Base-by-base conservation (phyloP, 2,888 invertebrate genomes). In the Acanthosepion pharaonis region DNA sequence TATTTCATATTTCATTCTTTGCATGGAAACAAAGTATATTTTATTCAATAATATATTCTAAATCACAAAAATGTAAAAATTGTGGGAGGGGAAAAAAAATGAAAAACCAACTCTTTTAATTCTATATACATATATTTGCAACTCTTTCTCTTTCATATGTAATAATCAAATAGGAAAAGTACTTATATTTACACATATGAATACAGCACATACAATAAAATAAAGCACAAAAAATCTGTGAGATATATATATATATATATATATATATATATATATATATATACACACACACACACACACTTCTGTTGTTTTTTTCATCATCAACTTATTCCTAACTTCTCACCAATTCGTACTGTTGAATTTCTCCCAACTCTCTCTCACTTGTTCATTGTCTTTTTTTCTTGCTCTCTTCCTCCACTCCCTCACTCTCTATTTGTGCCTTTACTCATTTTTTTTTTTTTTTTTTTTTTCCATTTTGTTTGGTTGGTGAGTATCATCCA, bases 201-300 rank as follows among this genome's bases (percentile, higher is more conserved):
- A 55, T 55, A 20, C 55, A 20, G 2, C 55, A 55, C 55, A 55
- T 55, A 20, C 55, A 55, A 15, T 18, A 55, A 42, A 55, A 55
- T 55, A 20, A 15, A 55, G 20, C 4, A 6, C 51, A 51, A 11
- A 51, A 33, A 11, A 51, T 51, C 8, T 51, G 15, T 51, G 42
- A 51, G 0, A 51, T 51, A 51, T 6, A 51, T 6, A 51, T 6
- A 51, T 51, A 64, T 64, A 64, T 64, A 64, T 64, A 64, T 64
- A 64, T 64, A 64, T 64, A 64, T 64, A 64, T 64, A 64, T 64
- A 64, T 64, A 64, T 64, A 64, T 64, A 64, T 64, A 64, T 64
- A 64, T 64, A 64, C 1, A 64, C 3, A 64, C n/a, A n/a, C n/a
- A n/a, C n/a, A n/a, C n/a, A n/a, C n/a, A n/a, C 25, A 64, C 6